Conservation (phyloP, 2,888 invertebrate genomes). For the Sabatieria punctata region DNA sequence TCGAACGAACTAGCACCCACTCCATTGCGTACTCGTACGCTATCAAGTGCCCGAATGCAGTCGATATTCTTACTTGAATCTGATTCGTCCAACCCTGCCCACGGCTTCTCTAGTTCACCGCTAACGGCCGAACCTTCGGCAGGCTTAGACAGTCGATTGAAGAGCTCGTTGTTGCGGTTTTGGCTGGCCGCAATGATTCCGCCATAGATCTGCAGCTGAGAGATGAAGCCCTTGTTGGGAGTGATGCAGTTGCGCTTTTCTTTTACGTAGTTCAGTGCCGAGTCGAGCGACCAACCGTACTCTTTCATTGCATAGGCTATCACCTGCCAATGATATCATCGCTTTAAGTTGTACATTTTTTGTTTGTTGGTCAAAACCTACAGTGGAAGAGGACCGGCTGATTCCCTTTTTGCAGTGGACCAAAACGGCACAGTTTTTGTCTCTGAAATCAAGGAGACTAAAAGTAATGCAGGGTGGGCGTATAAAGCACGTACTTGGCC, state of each 20-base stretch:
- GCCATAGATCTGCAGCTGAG: constrained; percentile 84
- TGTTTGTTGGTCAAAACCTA: constrained; percentile 34
- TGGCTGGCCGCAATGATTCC: constrained; percentile 66
- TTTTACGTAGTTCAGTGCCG: constrained; percentile 74
- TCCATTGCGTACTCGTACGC: too few species aligned
- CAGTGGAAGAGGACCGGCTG: constrained; percentile 89
- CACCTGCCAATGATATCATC: not conserved
- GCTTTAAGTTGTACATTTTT: constrained; percentile 9
- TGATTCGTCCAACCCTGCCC: too few species aligned
- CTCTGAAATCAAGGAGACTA: constrained; percentile 12
- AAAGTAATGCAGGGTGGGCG: not conserved
- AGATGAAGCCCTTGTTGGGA: constrained; percentile 82
- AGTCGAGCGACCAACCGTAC: constrained; percentile 74
- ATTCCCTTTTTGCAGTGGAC: constrained; percentile 99
- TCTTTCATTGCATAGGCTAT: constrained; percentile 84
- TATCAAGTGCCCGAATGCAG: too few species aligned
- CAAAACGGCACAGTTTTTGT: constrained; percentile 53
- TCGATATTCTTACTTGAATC: too few species aligned
- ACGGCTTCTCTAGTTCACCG: too few species aligned
- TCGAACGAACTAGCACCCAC: too few species aligned
- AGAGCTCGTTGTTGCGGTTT: constrained; percentile 4
- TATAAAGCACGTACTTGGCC: constrained; percentile 44
- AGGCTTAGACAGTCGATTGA: too few species aligned
- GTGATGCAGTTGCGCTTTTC: constrained; percentile 78
- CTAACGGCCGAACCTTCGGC: too few species aligned